Percentiles rank a stretch among this genome's conserved stretches.
These are phyloP conservation scores for Mastomys coucha DNA, from an alignment of 2,113 vertebrate species.

Conservation along the genomic window DNA sequence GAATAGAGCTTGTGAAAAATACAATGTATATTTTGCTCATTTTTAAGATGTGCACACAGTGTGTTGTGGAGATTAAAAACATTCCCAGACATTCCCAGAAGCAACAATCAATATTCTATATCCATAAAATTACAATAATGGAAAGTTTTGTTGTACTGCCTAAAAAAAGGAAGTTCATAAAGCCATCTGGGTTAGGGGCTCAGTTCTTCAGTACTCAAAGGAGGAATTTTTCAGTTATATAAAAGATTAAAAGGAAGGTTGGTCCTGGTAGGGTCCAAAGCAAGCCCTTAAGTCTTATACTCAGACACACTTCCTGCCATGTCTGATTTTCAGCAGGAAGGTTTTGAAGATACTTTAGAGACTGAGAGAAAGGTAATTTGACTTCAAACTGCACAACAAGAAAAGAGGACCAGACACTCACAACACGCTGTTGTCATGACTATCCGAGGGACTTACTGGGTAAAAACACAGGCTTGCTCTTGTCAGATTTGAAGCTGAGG, in stretches of 20 bases:
- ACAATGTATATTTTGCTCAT: neutral
- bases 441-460: neutral
- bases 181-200: neutral
- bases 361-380: neutral
- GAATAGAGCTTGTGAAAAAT: neutral
- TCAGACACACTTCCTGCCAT: neutral
- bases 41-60: neutral
- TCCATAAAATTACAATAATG: conserved; percentile 45
- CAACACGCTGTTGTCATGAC: neutral
- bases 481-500: neutral
- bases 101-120: neutral
- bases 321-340: neutral
- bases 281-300: neutral
- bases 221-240: conserved; percentile 25
- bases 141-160: neutral
- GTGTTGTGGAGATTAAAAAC: neutral
- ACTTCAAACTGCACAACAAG: neutral
- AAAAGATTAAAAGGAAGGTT: neutral
- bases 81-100: neutral
- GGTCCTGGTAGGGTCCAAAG: neutral
- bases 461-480: neutral
- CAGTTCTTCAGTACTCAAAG: neutral
- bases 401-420: neutral
- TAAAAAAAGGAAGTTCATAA: conserved; percentile 25
- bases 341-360: neutral